Percentiles rank a stretch among this genome's conserved stretches.
Evolutionary conservation across 2,113 vertebrate species (phyloP).

Genomic region (Scopus umbretta): DNA sequence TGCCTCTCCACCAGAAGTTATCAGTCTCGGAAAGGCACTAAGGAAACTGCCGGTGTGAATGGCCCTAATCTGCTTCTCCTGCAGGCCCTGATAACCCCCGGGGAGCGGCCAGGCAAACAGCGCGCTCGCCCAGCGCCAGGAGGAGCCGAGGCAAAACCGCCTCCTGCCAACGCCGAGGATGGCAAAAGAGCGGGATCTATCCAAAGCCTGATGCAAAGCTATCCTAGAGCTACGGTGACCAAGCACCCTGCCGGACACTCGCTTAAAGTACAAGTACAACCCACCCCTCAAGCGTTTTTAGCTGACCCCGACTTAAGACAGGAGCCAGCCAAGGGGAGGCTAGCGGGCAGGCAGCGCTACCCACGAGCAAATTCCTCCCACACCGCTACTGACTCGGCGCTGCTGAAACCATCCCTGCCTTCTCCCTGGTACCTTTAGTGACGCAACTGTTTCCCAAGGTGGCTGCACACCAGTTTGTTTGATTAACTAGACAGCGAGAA

Average conservation of each 20-base stretch:
- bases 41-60: slow-evolving; percentile 38
- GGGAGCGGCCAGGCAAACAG: not conserved
- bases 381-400: fast-evolving
- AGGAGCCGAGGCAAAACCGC: not conserved
- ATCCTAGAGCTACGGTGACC: not conserved
- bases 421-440: not conserved
- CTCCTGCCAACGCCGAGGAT: not conserved
- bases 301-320: fast-evolving
- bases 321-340: not conserved
- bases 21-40: not conserved
- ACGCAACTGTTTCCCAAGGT: not conserved
- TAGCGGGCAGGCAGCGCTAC: fast-evolving
- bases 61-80: slow-evolving; percentile 11
- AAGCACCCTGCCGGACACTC: fast-evolving
- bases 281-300: not conserved
- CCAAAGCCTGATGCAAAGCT: not conserved
- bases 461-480: not conserved
- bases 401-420: not conserved
- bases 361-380: not conserved
- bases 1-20: not conserved
- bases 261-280: no score
- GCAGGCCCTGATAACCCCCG: not conserved
- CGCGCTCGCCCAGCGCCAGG: fast-evolving
- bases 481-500: not conserved
- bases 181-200: not conserved